Evolutionary conservation across 2,797 vertebrate species (phyloP), one percentile per base, ranked within the genome.

Genomic region (Chelonia mydas): DNA sequence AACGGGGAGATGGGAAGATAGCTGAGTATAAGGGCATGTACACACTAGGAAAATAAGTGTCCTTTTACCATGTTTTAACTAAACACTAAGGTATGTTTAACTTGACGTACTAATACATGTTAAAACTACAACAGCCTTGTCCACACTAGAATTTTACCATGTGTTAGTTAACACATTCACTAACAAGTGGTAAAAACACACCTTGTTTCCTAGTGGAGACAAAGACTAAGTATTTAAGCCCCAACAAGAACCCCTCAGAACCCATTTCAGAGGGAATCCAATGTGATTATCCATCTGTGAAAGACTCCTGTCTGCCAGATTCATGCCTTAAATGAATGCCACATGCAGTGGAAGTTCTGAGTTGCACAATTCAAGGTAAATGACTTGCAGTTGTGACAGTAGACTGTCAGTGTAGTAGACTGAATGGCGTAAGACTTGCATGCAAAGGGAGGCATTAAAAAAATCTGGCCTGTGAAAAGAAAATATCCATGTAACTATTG

Each of bases 391-490:
- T 84, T 85, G 77, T 37, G 80, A 2, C 12, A 41, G 6, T 54
- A 59, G 72, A 10, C 15, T 81, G 45, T 84, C 50, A 84, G 19
- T 10, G 5, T 16, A 0, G 1, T 23, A 41, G 86, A 16, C 50
- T 83, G 93, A 76, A 45, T 82, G 93, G 23, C 7, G 27, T 68
- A 94, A 53, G 6, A n/a, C 16, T 6, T 88, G 65, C 1, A 21
- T 59, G 55, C 25, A 77, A 74, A 83, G 87, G 5, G 4, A 13
- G 1, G 7, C 23, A 10, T 81, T 94, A 33, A 59, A 76, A 76
- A 76, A 93, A 91, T 85, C 79, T 25, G 7, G 45, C 74, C 87
- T 86, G 61, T 88, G 16, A 88, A 91, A 55, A n/a, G 2, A 91
- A 78, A 21, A 85, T 92, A 25, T 88, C 41, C 54, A 83, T 11